Conservation (phyloP, 2,113 vertebrate species). For the zebrafish (Danio rerio) region DNA sequence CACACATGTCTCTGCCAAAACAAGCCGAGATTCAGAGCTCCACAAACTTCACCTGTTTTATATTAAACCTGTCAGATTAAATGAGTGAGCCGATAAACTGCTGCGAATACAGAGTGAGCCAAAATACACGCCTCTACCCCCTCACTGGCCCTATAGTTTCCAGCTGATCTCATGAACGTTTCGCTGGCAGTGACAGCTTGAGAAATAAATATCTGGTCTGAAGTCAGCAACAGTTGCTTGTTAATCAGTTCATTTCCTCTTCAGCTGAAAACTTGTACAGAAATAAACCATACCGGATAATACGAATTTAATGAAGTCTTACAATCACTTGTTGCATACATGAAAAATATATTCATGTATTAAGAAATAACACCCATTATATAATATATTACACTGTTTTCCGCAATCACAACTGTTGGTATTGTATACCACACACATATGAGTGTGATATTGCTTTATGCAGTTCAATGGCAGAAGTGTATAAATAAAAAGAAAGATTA, state of each 20-base stretch:
- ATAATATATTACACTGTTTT: too few relatives aligned
- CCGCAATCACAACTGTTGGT: too few relatives aligned
- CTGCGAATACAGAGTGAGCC: constrained; percentile 37
- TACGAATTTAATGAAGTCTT: neutral
- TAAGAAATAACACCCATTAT: too few relatives aligned
- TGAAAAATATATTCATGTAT: neutral
- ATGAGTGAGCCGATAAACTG: constrained; percentile 68
- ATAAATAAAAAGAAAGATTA: too few relatives aligned
- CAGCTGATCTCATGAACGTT: neutral
- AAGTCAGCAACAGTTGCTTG: neutral
- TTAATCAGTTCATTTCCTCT: neutral
- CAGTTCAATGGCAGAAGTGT: too few relatives aligned
- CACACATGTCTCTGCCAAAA: constrained; percentile 68
- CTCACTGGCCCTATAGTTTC: neutral
- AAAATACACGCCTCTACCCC: constrained; percentile 39
- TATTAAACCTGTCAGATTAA: constrained; percentile 73
- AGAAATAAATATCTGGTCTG: neutral
- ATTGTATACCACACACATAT: too few relatives aligned
- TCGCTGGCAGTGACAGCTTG: neutral
- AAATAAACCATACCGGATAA: neutral
- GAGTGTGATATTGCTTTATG: too few relatives aligned
- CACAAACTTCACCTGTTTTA: constrained; percentile 73
- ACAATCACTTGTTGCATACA: neutral
- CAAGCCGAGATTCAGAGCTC: constrained; percentile 59
- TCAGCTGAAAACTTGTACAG: neutral